Evolutionary conservation across 2,113 vertebrate species (phyloP), one percentile per base, ranked within the genome.

Genomic region (Alethe castanea): DNA sequence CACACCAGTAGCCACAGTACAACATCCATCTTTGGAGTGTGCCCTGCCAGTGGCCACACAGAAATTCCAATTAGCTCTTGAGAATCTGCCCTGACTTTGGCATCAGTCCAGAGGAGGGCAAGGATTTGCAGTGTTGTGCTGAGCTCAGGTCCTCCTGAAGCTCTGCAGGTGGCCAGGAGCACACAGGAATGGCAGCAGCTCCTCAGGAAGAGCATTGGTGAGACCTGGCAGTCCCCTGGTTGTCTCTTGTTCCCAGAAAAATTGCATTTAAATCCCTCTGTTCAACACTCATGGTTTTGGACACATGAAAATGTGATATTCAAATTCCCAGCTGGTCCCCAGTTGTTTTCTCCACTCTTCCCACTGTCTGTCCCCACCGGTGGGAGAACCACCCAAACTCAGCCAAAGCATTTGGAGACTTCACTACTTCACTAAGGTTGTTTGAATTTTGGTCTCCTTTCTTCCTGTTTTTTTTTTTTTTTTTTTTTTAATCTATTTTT

Each of bases 51-150:
- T 23, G 54, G 33, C 26, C 45, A 24, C 48, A 47, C 26, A 78
- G 90, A 85, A 69, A 81, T 64, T 73, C 45, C 18, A 3, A 33
- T 69, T 29, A 60, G 8, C 38, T 78, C 71, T 11, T 9, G 40
- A 36, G 36, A 69, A 42, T 12, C 44, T 70, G 50, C 25, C 50
- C 64, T 73, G 74, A 42, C 15, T 67, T 81, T 36, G 35, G 47
- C 33, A 40, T 67, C 25, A 54, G 1, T 25, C 38, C 65, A 69
- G 56, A 65, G 74, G 20, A 78, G 19, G 56, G 26, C 8, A 19
- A 56, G 40, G 4, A 19, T 73, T 45, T 73, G 28, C 35, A 92
- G 44, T 4, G 2, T 54, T 0, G 0, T 31, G 38, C 33, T 45
- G 81, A 54, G 40, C 26, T 45, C 5, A 2, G 31, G 7, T 45